A percentile compares a stretch with the other conserved stretches of the same genome.
Conservation (phyloP, 30 jellyfish, hydroid and myxozoan species). For the Haliclystus octoradiatus region DNA sequence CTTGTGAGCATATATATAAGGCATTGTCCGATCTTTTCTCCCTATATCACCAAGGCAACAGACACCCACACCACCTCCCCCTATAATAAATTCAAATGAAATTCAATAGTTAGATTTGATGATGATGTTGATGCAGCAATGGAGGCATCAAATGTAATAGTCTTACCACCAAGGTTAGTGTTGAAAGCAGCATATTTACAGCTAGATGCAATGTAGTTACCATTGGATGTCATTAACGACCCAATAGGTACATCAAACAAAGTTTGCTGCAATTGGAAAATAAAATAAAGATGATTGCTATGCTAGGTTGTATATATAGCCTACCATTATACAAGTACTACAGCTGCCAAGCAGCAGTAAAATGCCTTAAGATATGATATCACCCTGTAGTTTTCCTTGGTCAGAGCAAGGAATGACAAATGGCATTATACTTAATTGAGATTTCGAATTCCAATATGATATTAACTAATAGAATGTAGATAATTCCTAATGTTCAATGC, state of each 20-base stretch:
- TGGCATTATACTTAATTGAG: too few species aligned
- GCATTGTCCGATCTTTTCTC: constrained; percentile 54
- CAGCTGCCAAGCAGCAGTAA: too few species aligned
- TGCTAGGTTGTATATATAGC: too few species aligned
- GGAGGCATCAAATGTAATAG: not conserved
- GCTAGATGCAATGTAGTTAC: constrained; percentile 72
- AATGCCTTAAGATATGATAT: too few species aligned
- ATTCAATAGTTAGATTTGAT: not conserved
- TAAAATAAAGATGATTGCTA: not conserved
- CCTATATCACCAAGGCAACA: constrained; percentile 65
- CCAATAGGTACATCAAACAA: constrained; percentile 75
- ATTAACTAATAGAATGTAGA: too few species aligned
- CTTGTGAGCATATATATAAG: constrained; percentile 77
- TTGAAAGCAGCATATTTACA: constrained; percentile 61
- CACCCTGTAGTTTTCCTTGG: too few species aligned
- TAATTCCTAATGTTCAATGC: too few species aligned
- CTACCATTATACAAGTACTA: too few species aligned
- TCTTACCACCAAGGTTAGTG: constrained; percentile 81
- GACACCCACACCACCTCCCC: constrained; percentile 86
- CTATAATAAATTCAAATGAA: constrained; percentile 16
- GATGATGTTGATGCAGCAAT: not conserved
- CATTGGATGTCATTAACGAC: constrained; percentile 64
- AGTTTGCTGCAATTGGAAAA: constrained; percentile 34
- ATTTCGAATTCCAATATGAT: too few species aligned
- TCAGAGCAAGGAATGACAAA: too few species aligned